A percentile compares a stretch with the other conserved stretches of the same genome.
Conservation (phyloP, 2,797 vertebrate genomes). For the Melanogrammus aeglefinus region DNA sequence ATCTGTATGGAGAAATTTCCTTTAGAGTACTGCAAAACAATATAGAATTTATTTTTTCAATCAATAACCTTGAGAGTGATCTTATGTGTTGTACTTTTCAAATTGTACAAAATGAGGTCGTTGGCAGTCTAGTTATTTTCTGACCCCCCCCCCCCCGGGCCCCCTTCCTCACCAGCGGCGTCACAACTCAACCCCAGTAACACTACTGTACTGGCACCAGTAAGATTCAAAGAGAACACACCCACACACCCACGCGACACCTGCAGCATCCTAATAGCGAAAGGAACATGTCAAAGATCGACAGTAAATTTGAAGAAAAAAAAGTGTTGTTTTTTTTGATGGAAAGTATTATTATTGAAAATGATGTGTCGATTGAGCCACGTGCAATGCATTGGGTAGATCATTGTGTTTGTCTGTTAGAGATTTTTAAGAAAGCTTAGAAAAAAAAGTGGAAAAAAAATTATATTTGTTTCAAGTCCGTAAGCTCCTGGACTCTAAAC, state of each 20-base stretch:
- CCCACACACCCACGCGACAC: conserved; percentile 49
- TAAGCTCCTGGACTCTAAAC: conserved; percentile 89
- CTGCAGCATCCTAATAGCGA: conserved; percentile 64
- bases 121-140: conserved; percentile 82
- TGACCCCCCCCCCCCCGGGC: conserved; percentile 57
- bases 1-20: conserved; percentile 59
- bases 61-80: conserved; percentile 59
- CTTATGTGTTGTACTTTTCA: conserved; percentile 77
- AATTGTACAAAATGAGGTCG: conserved; percentile 67
- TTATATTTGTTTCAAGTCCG: conserved; percentile 86
- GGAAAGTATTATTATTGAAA: conserved; percentile 81
- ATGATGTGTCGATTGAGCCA: conserved; percentile 84
- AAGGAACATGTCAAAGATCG: conserved; percentile 65
- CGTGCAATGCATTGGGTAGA: conserved; percentile 92
- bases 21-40: conserved; percentile 66
- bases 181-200: conserved; percentile 11
- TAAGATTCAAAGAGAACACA: conserved; percentile 56
- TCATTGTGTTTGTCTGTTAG: conserved; percentile 90
- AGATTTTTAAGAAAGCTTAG: conserved; percentile 82
- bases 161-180: not conserved
- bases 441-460: conserved; percentile 74
- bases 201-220: conserved; percentile 57
- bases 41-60: conserved; percentile 54
- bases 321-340: conserved; percentile 69
- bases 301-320: conserved; percentile 70